Evolutionary conservation across 2,888 invertebrate species (phyloP).

Genomic region (Lasiommata megera): DNA sequence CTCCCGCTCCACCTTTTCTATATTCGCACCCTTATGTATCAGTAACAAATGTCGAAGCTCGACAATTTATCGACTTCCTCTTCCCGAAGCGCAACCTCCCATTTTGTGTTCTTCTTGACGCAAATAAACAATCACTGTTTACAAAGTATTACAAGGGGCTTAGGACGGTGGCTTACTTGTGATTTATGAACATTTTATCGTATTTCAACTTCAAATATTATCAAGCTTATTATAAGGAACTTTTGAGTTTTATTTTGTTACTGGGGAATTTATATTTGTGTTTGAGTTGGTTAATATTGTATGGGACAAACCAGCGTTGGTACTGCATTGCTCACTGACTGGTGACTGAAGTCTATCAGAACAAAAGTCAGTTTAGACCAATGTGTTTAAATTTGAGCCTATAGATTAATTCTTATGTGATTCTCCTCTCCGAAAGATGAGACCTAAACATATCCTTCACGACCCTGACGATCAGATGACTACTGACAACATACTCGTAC

Average conservation of each 20-base stretch:
- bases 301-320: no score
- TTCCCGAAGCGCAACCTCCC: conserved; percentile 25
- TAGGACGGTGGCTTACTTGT: not conserved
- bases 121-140: conserved; percentile 24
- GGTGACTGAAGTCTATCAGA: no score
- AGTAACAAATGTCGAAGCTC: conserved; percentile 26
- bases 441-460: no score
- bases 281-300: no score
- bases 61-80: conserved; percentile 27
- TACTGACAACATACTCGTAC: no score
- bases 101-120: conserved; percentile 17
- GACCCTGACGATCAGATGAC: no score
- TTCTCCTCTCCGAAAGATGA: no score
- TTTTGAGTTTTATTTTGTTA: not conserved
- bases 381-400: no score
- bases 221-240: not conserved
- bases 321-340: no score
- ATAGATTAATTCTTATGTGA: no score
- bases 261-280: not conserved
- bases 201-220: not conserved
- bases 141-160: conserved; percentile 11
- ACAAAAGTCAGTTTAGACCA: no score
- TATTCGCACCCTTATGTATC: conserved; percentile 11
- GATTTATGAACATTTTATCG: conserved; percentile 6
- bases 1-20: not conserved